phyloP scores from a whole-genome alignment of 1,140 invertebrate genomes.

The Phymorhynchus buccinoides region DNA sequence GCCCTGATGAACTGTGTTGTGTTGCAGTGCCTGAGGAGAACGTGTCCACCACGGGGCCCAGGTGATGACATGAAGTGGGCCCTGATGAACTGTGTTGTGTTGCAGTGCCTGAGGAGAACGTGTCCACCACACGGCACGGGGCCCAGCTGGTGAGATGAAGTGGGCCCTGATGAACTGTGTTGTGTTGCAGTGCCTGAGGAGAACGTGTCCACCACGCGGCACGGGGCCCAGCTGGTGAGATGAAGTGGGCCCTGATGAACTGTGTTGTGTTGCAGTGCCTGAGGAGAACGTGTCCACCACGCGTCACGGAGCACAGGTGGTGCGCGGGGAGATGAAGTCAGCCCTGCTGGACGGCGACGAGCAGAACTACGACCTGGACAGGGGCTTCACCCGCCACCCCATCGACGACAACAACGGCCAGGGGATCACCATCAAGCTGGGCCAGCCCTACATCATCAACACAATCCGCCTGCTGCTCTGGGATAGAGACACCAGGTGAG shows the following conservation, averaged over 20 bases:
- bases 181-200: too few relatives aligned
- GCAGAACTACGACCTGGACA: slow-evolving; percentile 91
- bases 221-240: too few relatives aligned
- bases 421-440: slow-evolving; percentile 88
- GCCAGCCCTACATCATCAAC: slow-evolving; percentile 92
- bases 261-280: slow-evolving; percentile 78
- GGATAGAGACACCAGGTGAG: slow-evolving; percentile 90
- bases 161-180: too few relatives aligned
- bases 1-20: too few relatives aligned
- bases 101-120: too few relatives aligned
- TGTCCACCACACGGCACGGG: too few relatives aligned
- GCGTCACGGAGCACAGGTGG: slow-evolving; percentile 81
- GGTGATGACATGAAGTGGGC: too few relatives aligned
- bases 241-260: neutral
- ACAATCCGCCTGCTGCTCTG: slow-evolving; percentile 93
- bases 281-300: slow-evolving; percentile 92
- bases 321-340: slow-evolving; percentile 83
- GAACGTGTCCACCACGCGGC: too few relatives aligned
- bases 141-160: too few relatives aligned
- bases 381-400: slow-evolving; percentile 92
- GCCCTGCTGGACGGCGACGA: slow-evolving; percentile 91
- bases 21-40: too few relatives aligned
- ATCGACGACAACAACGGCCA: slow-evolving; percentile 84
- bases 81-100: too few relatives aligned
- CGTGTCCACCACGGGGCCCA: too few relatives aligned